These are phyloP conservation scores for Popillia japonica DNA, from an alignment of 1,140 invertebrate species.

Conservation along the genomic window DNA sequence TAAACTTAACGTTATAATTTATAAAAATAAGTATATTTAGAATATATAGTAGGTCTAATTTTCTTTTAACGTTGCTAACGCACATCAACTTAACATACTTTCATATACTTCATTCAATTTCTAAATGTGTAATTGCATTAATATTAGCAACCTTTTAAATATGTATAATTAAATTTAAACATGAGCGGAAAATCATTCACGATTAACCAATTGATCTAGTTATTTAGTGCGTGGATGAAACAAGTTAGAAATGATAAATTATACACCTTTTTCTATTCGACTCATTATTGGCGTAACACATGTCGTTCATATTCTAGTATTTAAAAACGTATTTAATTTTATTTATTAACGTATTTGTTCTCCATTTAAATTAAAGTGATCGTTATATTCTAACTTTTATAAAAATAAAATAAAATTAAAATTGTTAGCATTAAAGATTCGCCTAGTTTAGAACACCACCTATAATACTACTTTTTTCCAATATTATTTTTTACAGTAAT, in stretches of 20 bases:
- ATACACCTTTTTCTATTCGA: not conserved
- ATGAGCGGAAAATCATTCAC: not conserved
- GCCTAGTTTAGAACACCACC: too few species aligned
- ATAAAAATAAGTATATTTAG: not conserved
- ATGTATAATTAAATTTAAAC: constrained; percentile 2
- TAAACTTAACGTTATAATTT: not conserved
- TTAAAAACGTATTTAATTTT: too few species aligned
- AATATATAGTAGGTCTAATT: not conserved
- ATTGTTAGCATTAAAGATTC: too few species aligned
- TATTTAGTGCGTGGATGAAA: not conserved
- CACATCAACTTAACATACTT: constrained; percentile 16
- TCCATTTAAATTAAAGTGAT: too few species aligned
- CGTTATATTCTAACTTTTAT: too few species aligned
- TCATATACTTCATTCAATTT: constrained; percentile 16
- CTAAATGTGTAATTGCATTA: constrained; percentile 22
- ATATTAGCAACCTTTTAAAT: not conserved
- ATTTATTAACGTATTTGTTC: too few species aligned
- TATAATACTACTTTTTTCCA: too few species aligned
- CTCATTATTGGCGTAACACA: not conserved
- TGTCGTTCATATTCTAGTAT: not conserved
- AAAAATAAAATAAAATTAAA: too few species aligned
- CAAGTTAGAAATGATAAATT: constrained; percentile 3
- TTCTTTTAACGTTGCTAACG: not conserved
- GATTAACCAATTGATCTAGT: constrained; percentile 13
- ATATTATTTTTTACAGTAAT: too few species aligned